A percentile compares a stretch with the other conserved stretches of the same genome.
Evolutionary conservation across 2,797 vertebrate genomes (phyloP).

Genomic region (Australoheros facetus): DNA sequence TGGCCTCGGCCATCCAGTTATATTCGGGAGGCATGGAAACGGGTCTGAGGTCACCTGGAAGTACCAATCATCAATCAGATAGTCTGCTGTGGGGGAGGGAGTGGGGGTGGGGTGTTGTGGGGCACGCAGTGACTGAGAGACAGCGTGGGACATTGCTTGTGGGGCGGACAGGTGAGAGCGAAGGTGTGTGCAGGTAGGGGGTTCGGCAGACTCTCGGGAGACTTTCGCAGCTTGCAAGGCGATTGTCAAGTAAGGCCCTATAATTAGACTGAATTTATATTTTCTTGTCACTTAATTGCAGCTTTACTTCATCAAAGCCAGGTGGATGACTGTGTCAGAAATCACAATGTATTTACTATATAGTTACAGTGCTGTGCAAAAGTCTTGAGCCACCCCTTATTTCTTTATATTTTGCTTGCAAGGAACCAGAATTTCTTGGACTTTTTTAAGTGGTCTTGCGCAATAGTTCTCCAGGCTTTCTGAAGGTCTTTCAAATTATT

Average conservation of each 20-base stretch:
- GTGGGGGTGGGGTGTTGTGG: conserved; percentile 1
- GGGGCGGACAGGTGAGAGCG: conserved; percentile 60
- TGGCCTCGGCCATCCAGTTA: conserved; percentile 88
- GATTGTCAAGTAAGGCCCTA: neutral
- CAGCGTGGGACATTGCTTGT: conserved; percentile 62
- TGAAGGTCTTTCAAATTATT: neutral
- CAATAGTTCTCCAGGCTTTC: neutral
- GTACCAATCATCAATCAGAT: conserved; percentile 77
- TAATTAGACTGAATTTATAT: neutral
- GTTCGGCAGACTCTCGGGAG: conserved; percentile 2
- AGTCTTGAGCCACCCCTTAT: neutral
- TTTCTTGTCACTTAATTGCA: neutral
- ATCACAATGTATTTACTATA: neutral
- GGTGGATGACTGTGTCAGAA: neutral
- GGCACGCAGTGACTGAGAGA: conserved; percentile 48
- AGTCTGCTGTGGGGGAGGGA: conserved; percentile 38
- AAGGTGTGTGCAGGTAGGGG: conserved; percentile 58
- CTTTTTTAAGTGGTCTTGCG: neutral
- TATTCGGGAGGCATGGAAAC: conserved; percentile 88
- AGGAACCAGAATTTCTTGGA: neutral
- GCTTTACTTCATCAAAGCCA: neutral
- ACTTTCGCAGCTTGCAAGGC: neutral
- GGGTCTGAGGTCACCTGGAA: conserved; percentile 91
- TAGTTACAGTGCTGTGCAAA: too few species aligned
- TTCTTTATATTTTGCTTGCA: neutral